Percentiles rank a stretch among this genome's conserved stretches.
phyloP scores from a whole-genome alignment of 2,797 vertebrate genomes.

The Distichodus sexfasciatus region DNA sequence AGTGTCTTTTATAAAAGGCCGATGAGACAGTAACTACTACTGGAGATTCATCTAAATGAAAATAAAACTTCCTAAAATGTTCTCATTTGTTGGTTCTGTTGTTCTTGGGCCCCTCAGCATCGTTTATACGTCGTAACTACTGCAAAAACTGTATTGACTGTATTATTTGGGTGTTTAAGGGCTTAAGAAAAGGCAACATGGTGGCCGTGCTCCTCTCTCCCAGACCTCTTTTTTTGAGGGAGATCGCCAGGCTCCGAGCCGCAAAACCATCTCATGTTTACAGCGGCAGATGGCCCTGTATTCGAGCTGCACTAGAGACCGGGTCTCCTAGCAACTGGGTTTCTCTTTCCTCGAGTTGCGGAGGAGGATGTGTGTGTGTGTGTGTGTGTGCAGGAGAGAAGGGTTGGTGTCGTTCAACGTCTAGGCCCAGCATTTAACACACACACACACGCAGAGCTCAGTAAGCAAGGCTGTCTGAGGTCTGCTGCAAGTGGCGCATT shows the following conservation, averaged over 20 bases:
- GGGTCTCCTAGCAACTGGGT: conserved; percentile 76
- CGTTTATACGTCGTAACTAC: too few species aligned
- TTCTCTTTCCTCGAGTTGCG: conserved; percentile 55
- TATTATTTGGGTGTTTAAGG: conserved; percentile 41
- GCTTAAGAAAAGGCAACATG: conserved; percentile 17
- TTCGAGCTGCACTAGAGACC: conserved; percentile 64
- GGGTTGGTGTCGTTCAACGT: conserved; percentile 63
- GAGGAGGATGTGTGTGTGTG: conserved; percentile 36
- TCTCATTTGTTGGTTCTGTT: not conserved
- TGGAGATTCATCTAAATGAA: conserved; percentile 56
- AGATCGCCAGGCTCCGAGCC: conserved; percentile 33
- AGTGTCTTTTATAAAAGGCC: conserved; percentile 76
- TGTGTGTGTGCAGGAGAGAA: conserved; percentile 38
- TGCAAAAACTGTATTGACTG: too few species aligned
- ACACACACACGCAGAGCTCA: conserved; percentile 24
- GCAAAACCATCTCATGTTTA: conserved; percentile 48
- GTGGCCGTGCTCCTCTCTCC: conserved; percentile 21
- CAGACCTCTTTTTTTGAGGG: conserved; percentile 39
- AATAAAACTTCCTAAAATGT: conserved; percentile 1
- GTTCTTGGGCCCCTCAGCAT: not conserved
- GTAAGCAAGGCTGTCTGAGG: conserved; percentile 26
- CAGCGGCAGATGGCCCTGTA: conserved; percentile 73
- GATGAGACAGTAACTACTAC: conserved; percentile 72
- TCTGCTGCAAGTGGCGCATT: conserved; percentile 24
- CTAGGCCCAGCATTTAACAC: conserved; percentile 46